Conservation (phyloP, 2,888 invertebrate genomes). For the Neuroscelio doddi region DNA sequence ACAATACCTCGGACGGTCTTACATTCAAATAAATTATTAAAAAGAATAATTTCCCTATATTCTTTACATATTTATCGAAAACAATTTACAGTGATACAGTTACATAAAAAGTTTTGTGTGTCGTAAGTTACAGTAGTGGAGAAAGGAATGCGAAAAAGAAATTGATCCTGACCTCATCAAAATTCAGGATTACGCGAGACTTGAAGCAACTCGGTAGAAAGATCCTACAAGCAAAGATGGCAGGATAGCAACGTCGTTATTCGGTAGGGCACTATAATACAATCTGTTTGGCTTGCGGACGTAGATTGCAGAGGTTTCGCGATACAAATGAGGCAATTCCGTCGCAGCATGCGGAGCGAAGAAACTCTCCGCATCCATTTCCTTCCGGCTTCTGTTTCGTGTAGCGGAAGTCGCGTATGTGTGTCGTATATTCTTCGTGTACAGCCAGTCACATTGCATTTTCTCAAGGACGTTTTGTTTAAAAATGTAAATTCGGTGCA, state of each 20-base stretch:
- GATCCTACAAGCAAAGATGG: slow-evolving; percentile 33
- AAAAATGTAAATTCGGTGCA: too few species aligned
- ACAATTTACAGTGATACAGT: too few species aligned
- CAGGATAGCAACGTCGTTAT: slow-evolving; percentile 33
- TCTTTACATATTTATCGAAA: too few species aligned
- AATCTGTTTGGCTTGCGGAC: slow-evolving; percentile 49
- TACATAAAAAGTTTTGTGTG: too few species aligned
- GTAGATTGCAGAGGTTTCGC: slow-evolving; percentile 39
- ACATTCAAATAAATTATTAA: too few species aligned
- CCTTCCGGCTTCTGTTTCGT: slow-evolving; percentile 30
- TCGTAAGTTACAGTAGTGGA: too few species aligned
- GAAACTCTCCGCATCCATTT: slow-evolving; percentile 37
- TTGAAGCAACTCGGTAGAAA: slow-evolving; percentile 22
- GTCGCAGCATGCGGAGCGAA: slow-evolving; percentile 39
- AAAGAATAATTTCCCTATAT: too few species aligned
- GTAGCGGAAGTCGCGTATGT: slow-evolving; percentile 33
- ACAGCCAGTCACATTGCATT: slow-evolving; percentile 16
- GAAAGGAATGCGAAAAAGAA: slow-evolving; percentile 2
- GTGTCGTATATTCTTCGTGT: slow-evolving; percentile 25
- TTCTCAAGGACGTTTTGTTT: neutral
- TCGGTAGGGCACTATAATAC: slow-evolving; percentile 44
- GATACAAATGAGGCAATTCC: slow-evolving; percentile 56
- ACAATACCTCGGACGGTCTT: too few species aligned
- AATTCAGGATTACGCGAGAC: slow-evolving; percentile 28
- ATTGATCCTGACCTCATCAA: slow-evolving; percentile 29